Evolutionary conservation across 1,140 invertebrate genomes (phyloP), one percentile per base, ranked within the genome.

Genomic region (Macrotrachela quadricornifera): DNA sequence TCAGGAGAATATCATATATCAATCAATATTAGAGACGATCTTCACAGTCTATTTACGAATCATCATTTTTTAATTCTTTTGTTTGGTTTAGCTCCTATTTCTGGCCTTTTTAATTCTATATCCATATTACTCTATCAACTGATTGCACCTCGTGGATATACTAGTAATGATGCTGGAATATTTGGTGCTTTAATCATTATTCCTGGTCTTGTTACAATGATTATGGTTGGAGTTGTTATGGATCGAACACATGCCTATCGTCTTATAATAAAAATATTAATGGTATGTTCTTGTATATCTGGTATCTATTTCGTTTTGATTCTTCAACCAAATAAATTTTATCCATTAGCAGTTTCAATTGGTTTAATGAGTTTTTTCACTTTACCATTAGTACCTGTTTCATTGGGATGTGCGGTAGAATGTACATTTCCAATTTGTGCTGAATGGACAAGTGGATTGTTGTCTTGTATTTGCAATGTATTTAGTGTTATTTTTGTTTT

Each of bases 121-220:
- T 70, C 69, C 15, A 72, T 72, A 50, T 68, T 73, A 37, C 52
- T 73, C 3, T 67, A 74, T 46, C 71, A 72, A 56, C 64, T 71
- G 41, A 58, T 74, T 9, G 72, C 70, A 61, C 67, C 69, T 1
- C 54, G 61, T 50, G 70, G 69, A 14, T 74, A 71, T 49, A 53
- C 57, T 49, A 63, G 67, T 61, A 64, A 66, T 58, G 61, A 66
- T 61, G 62, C 68, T 47, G 72, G 72, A 9, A 46, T 69, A 11
- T 70, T 70, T 63, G 70, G 72, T 3, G 69, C 66, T 0, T 44
- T 69, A 39, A 63, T 73, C 61, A 71, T 74, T 49, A 63, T 61
- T 10, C 57, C 59, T 14, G 71, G 71, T 18, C 54, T 67, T 10
- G 49, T 69, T 17, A 70, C 70, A 8, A 66, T 69, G 6, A 59